Percentiles rank a stretch among this genome's conserved stretches.
These are phyloP conservation scores for Lacerta bilineata DNA, from an alignment of 2,797 vertebrate genomes.

Conservation along the genomic window DNA sequence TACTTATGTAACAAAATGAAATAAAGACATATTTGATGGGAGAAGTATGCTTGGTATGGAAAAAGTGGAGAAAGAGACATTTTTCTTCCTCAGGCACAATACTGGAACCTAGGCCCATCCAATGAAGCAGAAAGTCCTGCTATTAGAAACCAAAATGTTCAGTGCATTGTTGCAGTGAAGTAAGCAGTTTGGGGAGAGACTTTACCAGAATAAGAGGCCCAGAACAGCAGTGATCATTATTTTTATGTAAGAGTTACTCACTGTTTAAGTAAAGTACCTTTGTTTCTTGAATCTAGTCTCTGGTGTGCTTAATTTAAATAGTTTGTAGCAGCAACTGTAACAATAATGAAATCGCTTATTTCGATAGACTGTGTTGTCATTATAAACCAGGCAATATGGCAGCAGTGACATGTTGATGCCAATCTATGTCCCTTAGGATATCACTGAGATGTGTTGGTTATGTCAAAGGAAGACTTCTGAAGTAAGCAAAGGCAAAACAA, in stretches of 20 bases:
- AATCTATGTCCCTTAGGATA: constrained; percentile 13
- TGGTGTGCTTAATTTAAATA: constrained; percentile 16
- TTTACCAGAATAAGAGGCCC: background rate
- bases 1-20: too few relatives aligned
- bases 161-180: background rate
- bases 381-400: constrained; percentile 38
- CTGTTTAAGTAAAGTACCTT: constrained; percentile 9
- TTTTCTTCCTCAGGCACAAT: too few relatives aligned
- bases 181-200: background rate
- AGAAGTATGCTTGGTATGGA: too few relatives aligned
- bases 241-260: background rate
- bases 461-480: constrained; percentile 23
- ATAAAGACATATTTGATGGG: too few relatives aligned
- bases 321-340: constrained; percentile 24
- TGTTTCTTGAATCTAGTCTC: constrained; percentile 17
- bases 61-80: too few relatives aligned
- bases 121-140: too few relatives aligned
- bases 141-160: background rate
- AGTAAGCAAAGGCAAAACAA: constrained; percentile 38
- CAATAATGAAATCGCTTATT: constrained; percentile 33
- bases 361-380: constrained; percentile 30
- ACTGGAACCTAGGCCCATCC: too few relatives aligned
- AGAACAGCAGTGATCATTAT: background rate
- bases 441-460: constrained; percentile 21
- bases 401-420: constrained; percentile 28